Percentiles rank a stretch among this genome's conserved stretches.
phyloP scores from a whole-genome alignment of 2,113 vertebrate genomes.

The Pollachius pollachius region DNA sequence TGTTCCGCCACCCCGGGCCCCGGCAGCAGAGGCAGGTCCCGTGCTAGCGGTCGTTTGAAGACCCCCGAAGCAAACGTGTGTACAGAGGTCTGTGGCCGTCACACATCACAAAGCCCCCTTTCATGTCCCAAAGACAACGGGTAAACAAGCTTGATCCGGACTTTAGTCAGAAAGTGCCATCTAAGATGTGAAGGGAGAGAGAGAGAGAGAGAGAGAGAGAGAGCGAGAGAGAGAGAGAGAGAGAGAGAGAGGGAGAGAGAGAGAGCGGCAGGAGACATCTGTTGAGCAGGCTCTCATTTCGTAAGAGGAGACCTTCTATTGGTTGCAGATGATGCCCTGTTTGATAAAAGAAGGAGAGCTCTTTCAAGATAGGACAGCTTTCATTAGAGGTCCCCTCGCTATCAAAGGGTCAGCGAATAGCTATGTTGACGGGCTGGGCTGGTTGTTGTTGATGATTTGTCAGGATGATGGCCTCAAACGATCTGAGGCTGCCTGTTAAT shows the following conservation, averaged over 20 bases:
- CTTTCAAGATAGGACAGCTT: constrained; percentile 70
- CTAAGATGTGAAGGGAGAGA: constrained; percentile 57
- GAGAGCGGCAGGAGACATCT: constrained; percentile 72
- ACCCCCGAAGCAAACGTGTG: constrained; percentile 53
- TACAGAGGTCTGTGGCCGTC: constrained; percentile 50
- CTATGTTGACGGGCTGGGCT: constrained; percentile 47
- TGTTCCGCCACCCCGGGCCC: constrained; percentile 52
- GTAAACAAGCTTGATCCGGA: constrained; percentile 69
- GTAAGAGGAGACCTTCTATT: constrained; percentile 68
- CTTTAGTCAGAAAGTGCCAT: constrained; percentile 70
- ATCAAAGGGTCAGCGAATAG: constrained; percentile 50
- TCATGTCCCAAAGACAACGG: constrained; percentile 57
- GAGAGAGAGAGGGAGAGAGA: constrained; percentile 46
- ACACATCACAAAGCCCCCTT: constrained; percentile 45
- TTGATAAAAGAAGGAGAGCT: constrained; percentile 67
- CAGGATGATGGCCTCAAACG: constrained; percentile 39
- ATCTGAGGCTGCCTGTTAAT: constrained; percentile 39
- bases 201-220: constrained; percentile 34
- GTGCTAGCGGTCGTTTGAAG: constrained; percentile 47
- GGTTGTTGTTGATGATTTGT: constrained; percentile 56
- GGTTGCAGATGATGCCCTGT: constrained; percentile 77
- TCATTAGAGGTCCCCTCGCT: constrained; percentile 56
- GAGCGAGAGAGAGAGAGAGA: constrained; percentile 56
- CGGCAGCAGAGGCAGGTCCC: constrained; percentile 34
- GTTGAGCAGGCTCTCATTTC: constrained; percentile 74